phyloP scores from a whole-genome alignment of 35 echinoderm and acorn worm genomes.

The Apostichopus parvimensis region DNA sequence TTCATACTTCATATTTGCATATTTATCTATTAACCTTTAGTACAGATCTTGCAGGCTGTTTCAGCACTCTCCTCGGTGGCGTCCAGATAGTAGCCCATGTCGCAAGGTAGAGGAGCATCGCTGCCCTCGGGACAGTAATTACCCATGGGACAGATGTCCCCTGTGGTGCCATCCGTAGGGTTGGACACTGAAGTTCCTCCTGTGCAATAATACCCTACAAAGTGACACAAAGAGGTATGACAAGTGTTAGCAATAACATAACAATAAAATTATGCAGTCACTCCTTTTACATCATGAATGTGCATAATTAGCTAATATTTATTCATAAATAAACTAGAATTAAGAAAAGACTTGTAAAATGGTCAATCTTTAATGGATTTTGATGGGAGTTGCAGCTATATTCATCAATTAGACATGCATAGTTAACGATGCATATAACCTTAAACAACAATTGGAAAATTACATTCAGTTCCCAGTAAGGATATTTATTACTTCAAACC shows the following conservation, averaged over 20 bases:
- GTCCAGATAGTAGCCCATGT: slow-evolving; percentile 89
- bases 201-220: slow-evolving; percentile 87
- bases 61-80: slow-evolving; percentile 62
- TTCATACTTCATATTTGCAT: no score
- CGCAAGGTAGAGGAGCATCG: slow-evolving; percentile 67
- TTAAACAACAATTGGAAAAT: no score
- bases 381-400: no score
- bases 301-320: no score
- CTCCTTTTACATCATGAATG: no score
- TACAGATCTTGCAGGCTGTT: slow-evolving; percentile 89
- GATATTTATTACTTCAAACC: no score
- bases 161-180: slow-evolving; percentile 86
- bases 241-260: neutral
- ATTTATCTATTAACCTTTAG: slow-evolving; percentile 66
- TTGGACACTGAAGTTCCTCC: slow-evolving; percentile 65
- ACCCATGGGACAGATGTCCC: slow-evolving; percentile 86
- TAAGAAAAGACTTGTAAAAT: no score
- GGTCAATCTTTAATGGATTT: no score
- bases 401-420: no score
- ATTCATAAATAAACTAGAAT: no score
- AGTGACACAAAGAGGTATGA: neutral
- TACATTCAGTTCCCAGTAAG: no score
- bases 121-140: slow-evolving; percentile 86
- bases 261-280: neutral
- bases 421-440: no score